Conservation (phyloP, 1,140 invertebrate species). For the Drosophila athabasca region DNA sequence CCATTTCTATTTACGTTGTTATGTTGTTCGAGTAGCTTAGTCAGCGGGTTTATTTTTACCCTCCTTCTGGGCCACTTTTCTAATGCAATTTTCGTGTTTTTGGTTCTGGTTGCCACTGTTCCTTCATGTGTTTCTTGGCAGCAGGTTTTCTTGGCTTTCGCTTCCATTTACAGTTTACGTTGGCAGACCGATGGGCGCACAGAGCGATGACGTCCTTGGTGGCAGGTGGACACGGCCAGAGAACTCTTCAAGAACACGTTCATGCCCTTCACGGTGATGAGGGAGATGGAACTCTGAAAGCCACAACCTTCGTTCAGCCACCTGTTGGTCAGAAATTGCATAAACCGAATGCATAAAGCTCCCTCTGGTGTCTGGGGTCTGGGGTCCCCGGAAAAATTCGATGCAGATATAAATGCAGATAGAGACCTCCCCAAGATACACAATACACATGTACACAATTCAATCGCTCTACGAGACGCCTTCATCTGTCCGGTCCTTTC, state of each 20-base stretch:
- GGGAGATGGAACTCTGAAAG: too few relatives aligned
- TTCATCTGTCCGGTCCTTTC: too few relatives aligned
- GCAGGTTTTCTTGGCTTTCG: constrained; percentile 14
- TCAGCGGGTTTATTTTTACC: constrained; percentile 20
- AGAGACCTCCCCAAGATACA: too few relatives aligned
- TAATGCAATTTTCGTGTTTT: constrained; percentile 53
- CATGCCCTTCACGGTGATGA: too few relatives aligned
- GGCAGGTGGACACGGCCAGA: constrained; percentile 4
- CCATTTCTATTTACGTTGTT: neutral
- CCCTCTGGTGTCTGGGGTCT: too few relatives aligned
- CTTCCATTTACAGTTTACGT: constrained; percentile 30
- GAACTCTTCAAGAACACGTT: neutral
- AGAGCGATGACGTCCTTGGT: constrained; percentile 8
- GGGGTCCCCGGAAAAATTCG: too few relatives aligned
- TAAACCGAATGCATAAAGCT: too few relatives aligned
- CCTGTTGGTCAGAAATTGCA: too few relatives aligned
- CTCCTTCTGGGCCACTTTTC: neutral
- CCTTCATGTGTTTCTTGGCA: too few relatives aligned
- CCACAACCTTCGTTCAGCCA: too few relatives aligned
- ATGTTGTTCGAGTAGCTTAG: constrained; percentile 15
- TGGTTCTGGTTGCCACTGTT: constrained; percentile 3
- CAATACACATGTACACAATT: too few relatives aligned
- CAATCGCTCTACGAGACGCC: neutral
- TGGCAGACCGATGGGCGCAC: neutral
- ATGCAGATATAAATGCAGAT: too few relatives aligned